phyloP scores from a whole-genome alignment of 2,888 invertebrate species.

The Stictocephala bisonia region DNA sequence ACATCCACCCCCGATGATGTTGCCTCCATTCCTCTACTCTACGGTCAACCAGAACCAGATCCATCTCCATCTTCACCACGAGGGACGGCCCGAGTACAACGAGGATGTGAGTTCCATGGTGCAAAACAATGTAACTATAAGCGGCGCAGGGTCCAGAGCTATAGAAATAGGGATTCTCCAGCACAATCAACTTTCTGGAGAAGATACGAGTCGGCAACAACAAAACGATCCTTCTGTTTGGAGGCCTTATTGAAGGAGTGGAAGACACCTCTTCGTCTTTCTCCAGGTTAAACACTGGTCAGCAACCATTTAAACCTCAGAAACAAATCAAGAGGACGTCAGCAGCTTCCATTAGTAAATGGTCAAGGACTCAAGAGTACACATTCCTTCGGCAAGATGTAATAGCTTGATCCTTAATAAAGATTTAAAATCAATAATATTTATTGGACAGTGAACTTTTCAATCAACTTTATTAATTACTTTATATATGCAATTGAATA shows the following conservation, averaged over 20 bases:
- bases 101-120: slow-evolving; percentile 59
- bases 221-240: slow-evolving; percentile 61
- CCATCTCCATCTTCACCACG: slow-evolving; percentile 82
- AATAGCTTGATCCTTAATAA: no score
- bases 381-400: no score
- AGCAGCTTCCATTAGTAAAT: no score
- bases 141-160: slow-evolving; percentile 53
- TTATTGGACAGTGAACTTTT: no score
- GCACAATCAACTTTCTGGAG: slow-evolving; percentile 50
- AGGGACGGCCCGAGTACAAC: slow-evolving; percentile 52
- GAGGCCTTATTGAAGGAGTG: slow-evolving; percentile 61
- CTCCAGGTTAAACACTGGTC: no score
- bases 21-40: slow-evolving; percentile 82
- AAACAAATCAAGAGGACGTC: no score
- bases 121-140: slow-evolving; percentile 58
- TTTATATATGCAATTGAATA: no score
- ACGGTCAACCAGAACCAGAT: slow-evolving; percentile 90
- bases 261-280: no score
- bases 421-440: no score
- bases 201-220: slow-evolving; percentile 55
- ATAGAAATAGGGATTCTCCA: slow-evolving; percentile 59
- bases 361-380: no score
- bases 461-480: no score
- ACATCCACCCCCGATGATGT: slow-evolving; percentile 74
- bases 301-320: no score